These are phyloP conservation scores for Tethya wilhelma DNA, from an alignment of 37 sponge, comb jelly and placozoan species.

Conservation along the genomic window DNA sequence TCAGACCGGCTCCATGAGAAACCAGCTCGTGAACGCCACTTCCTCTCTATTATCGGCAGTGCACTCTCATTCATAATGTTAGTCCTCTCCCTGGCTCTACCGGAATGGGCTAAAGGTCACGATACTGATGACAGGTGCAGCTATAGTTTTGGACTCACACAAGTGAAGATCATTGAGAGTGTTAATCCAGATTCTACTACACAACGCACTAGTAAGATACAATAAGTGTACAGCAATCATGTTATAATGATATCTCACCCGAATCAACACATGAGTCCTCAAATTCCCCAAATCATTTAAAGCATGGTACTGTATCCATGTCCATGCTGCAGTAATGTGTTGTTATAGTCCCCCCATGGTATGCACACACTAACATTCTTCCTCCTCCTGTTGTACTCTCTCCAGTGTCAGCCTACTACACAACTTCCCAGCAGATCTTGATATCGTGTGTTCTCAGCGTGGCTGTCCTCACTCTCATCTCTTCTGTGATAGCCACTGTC, in stretches of 20 bases:
- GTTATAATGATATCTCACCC: no score
- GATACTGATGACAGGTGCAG: constrained; percentile 6
- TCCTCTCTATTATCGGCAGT: constrained; percentile 53
- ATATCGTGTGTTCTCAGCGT: constrained; percentile 79
- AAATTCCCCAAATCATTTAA: no score
- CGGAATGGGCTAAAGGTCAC: constrained; percentile 64
- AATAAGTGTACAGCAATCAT: no score
- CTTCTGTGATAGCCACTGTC: constrained; percentile 59
- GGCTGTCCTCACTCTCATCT: constrained; percentile 51
- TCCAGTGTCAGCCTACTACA: constrained; percentile 74
- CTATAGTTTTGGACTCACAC: constrained; percentile 52
- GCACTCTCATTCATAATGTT: constrained; percentile 32
- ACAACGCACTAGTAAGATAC: no score
- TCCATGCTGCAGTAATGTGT: no score
- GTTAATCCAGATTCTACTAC: no score
- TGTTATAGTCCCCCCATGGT: no score
- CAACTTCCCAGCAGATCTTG: constrained; percentile 65
- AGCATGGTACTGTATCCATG: no score
- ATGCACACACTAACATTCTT: no score
- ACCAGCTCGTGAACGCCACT: constrained; percentile 75
- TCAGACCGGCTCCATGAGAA: constrained; percentile 19
- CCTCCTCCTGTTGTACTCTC: no score
- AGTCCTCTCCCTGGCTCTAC: constrained; percentile 51
- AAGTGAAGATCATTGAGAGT: constrained; percentile 30
- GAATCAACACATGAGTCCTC: no score